phyloP scores from a whole-genome alignment of 2,113 vertebrate species.

The Aspiorhynchus laticeps region DNA sequence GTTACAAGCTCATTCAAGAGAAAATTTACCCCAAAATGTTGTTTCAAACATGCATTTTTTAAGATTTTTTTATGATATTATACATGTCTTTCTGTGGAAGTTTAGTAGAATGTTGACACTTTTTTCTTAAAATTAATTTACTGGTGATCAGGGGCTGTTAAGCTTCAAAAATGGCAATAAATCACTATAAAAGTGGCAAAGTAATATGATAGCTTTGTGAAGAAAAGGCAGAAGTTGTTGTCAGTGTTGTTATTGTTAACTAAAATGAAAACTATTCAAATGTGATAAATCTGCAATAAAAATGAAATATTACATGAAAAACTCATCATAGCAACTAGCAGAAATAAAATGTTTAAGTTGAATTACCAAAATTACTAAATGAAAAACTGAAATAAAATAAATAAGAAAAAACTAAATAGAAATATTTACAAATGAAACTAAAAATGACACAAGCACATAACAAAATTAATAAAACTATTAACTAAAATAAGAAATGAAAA shows the following conservation, averaged over 20 bases:
- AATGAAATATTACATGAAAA: neutral
- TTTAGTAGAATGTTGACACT: neutral
- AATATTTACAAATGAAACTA: neutral
- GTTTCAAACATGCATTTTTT: neutral
- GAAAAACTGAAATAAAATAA: neutral
- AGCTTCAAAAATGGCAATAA: neutral
- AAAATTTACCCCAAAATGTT: neutral
- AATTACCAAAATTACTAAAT: neutral
- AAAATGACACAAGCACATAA: neutral
- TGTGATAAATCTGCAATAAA: neutral
- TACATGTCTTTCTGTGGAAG: neutral
- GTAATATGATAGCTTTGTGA: neutral
- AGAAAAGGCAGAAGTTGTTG: neutral
- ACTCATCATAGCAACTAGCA: neutral
- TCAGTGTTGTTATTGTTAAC: neutral
- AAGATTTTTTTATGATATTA: neutral
- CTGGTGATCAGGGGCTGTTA: neutral
- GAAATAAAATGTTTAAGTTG: neutral
- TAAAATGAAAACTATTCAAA: neutral
- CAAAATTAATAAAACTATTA: neutral
- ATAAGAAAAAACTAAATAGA: neutral
- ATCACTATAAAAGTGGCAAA: neutral
- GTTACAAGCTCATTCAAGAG: neutral
- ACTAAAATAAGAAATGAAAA: neutral
- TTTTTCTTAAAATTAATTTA: neutral